Evolutionary conservation across 2,888 invertebrate species (phyloP), one percentile per base, ranked within the genome.

Genomic region (Bembecia ichneumoniformis): DNA sequence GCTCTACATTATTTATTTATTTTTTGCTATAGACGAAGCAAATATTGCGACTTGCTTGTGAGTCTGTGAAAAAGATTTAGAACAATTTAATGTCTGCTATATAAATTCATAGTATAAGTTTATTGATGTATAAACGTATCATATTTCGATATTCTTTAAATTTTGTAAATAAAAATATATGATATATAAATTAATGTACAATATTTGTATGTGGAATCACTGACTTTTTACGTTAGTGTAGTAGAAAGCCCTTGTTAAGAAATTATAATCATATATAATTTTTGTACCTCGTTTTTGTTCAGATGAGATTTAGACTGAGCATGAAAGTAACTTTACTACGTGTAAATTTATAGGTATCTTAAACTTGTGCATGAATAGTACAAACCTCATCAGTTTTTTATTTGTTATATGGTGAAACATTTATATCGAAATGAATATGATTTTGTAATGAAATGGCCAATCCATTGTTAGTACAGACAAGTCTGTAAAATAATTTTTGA

Each of bases 231-330:
- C 47, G 45, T 28, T 51, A 48, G 11, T 14, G 7, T 15, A 44
- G 11, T 15, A 44, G 10, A 44, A 16, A 44, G 9, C 13, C 15
- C 9, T 7, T n/a, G n/a, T n/a, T n/a, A n/a, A n/a, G n/a, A n/a
- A n/a, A n/a, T n/a, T n/a, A n/a, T n/a, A n/a, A 44, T 44, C 1
- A 40, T 40, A 40, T 28, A 28, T 40, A 5, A 40, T 13, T 40
- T 40, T 40, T 36, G 36, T 44, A 15, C 4, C 15, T 44, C 10
- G n/a, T 44, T 44, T 43, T 44, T 15, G 13, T 44, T 44, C 17
- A 60, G 68, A 64, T 69, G 71, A 68, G 69, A 71, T 66, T 72
- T 75, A 71, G 73, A 77, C 76, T 75, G 76, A 70, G 61, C 65
- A 65, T 61, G 58, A 57, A 64, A 63, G 53, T 59, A n/a, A n/a